These are phyloP conservation scores for Caranx ignobilis DNA, from an alignment of 2,113 vertebrate genomes.

Conservation along the genomic window DNA sequence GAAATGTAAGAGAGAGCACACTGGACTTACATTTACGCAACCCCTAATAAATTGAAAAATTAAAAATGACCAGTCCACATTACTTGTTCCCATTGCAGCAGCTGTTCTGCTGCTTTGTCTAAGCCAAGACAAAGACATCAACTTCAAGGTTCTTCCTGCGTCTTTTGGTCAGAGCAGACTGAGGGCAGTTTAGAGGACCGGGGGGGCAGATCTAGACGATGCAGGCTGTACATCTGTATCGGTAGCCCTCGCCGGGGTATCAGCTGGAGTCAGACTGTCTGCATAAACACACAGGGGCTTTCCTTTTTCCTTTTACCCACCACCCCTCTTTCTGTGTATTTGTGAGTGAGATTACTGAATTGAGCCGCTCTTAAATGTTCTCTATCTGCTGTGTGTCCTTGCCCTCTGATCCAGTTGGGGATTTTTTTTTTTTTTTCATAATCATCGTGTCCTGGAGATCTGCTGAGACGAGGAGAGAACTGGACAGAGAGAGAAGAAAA, in stretches of 20 bases:
- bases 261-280: conserved; percentile 72
- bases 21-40: background rate
- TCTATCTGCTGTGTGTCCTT: conserved; percentile 32
- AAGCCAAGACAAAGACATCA: background rate
- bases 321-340: conserved; percentile 1
- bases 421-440: conserved; percentile 54
- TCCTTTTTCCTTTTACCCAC: conserved; percentile 41
- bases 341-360: conserved; percentile 31
- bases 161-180: conserved; percentile 25
- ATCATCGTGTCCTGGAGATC: conserved; percentile 34
- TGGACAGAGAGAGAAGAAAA: conserved; percentile 17
- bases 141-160: conserved; percentile 17
- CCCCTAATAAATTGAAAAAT: background rate
- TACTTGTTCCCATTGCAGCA: background rate
- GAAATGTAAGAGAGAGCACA: background rate
- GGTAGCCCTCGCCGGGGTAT: conserved; percentile 36
- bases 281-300: conserved; percentile 55
- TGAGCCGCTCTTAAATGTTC: conserved; percentile 11
- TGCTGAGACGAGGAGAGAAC: conserved; percentile 18
- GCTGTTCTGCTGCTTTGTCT: conserved; percentile 1
- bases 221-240: conserved; percentile 36
- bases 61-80: background rate
- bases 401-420: conserved; percentile 20
- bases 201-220: conserved; percentile 25
- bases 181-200: conserved; percentile 1